A percentile compares a stretch with the other conserved stretches of the same genome.
Evolutionary conservation across 2,797 vertebrate genomes (phyloP).

Genomic region (Sardinella longiceps): DNA sequence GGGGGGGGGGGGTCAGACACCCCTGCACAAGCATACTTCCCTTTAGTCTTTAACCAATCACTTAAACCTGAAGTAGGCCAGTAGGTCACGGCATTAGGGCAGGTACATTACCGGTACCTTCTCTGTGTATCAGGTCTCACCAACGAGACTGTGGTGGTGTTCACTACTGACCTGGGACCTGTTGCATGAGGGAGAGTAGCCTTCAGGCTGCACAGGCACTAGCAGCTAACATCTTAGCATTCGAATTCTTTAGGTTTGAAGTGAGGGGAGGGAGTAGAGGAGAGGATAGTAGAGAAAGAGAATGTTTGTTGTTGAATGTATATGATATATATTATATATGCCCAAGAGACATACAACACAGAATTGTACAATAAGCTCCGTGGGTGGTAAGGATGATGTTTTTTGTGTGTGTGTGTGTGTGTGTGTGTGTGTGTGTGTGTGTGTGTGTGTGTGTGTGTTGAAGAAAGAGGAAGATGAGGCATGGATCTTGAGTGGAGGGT

Average conservation of each 20-base stretch:
- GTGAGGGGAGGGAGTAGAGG: not conserved
- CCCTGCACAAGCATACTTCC: not conserved
- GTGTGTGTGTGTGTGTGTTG: not conserved
- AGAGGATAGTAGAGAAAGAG: not conserved
- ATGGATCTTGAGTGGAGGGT: not conserved
- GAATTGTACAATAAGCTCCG: not conserved
- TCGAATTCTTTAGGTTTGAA: not conserved
- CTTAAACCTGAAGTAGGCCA: not conserved
- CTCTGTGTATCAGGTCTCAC: not conserved
- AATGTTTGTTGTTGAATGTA: not conserved
- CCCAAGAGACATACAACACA: not conserved
- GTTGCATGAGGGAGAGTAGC: not conserved
- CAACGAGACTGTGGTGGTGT: not conserved
- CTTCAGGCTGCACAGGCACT: not conserved
- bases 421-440: not conserved
- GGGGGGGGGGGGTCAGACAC: not conserved
- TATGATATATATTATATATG: not conserved
- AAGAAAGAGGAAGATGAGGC: not conserved
- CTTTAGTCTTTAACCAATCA: not conserved
- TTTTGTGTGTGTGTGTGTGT: not conserved
- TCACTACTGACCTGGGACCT: not conserved
- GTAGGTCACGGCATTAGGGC: not conserved
- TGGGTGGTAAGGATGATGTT: not conserved
- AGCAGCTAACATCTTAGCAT: too few species aligned
- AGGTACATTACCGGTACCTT: not conserved